Evolutionary conservation across 2,113 vertebrate genomes (phyloP), one percentile per base, ranked within the genome.

Genomic region (Hippocampus guttulatus): DNA sequence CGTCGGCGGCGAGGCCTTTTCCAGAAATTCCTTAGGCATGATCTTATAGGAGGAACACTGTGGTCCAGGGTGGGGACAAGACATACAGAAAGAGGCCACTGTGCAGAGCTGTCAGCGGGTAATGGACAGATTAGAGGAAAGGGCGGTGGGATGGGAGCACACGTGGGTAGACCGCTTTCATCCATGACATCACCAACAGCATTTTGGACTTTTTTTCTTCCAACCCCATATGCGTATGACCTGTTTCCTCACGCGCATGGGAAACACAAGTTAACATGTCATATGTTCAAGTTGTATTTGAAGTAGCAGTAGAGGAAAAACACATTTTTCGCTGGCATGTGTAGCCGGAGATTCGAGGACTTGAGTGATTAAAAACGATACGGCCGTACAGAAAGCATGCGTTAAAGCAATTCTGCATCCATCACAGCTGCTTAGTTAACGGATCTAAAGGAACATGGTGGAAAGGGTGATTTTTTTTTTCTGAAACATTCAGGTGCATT

Each of bases 21-120:
- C 80, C 77, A 86, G 75, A 79, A 82, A 91, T 92, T 92, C 89
- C 85, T 91, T 79, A 74, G 82, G 80, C 81, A 77, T 91, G 86
- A 92, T 87, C 85, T 85, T 90, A 88, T 81, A 84, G 75, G 76
- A 87, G 74, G 71, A 81, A 75, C 18, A 64, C 68, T 75, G 75
- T 8, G 77, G 73, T 64, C 77, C 71, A 61, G 81, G 81, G 84
- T 78, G 83, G 70, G 69, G 79, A 23, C 54, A 75, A 81, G 80
- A 81, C 73, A 43, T 52, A 70, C 77, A 88, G 86, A 91, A 91
- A 88, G 85, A 83, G 79, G 43, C 81, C 82, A 88, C 83, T 90
- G 88, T 92, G 85, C n/a, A 1, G 72, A 61, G 75, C 79, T 81
- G 84, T 90, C 79, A 77, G 74, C 79, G 40, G 5, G 69, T 57